A percentile compares a stretch with the other conserved stretches of the same genome.
Conservation (phyloP, 2,888 invertebrate genomes). For the Arctia plantaginis region DNA sequence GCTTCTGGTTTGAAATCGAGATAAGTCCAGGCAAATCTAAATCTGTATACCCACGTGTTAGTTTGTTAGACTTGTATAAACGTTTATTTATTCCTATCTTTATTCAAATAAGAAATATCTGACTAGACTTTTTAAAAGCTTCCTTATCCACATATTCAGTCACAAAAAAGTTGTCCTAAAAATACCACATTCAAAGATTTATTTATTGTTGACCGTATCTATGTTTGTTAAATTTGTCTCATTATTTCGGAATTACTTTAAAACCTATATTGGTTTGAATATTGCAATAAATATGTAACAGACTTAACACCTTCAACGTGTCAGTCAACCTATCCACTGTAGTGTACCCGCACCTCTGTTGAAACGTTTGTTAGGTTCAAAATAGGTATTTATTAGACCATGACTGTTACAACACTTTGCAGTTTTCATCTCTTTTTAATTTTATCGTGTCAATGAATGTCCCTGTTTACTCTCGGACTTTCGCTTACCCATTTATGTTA, state of each 20-base stretch:
- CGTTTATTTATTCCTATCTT: neutral
- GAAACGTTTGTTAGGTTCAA: constrained; percentile 20
- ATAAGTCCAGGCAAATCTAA: too few species aligned
- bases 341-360: constrained; percentile 23
- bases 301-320: neutral
- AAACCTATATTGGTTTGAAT: neutral
- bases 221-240: too few species aligned
- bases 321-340: neutral
- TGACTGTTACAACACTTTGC: constrained; percentile 33
- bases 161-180: too few species aligned
- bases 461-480: constrained; percentile 13
- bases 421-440: constrained; percentile 38
- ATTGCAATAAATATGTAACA: neutral
- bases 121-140: neutral
- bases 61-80: neutral
- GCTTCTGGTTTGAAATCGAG: too few species aligned
- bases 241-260: too few species aligned
- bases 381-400: constrained; percentile 46
- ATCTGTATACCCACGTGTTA: too few species aligned
- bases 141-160: too few species aligned
- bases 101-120: neutral
- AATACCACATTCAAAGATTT: neutral
- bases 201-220: too few species aligned
- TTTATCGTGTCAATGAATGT: constrained; percentile 32
- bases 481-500: neutral